These are phyloP conservation scores for Cheiracanthium punctorium DNA, from an alignment of 2,888 invertebrate genomes.

Conservation along the genomic window DNA sequence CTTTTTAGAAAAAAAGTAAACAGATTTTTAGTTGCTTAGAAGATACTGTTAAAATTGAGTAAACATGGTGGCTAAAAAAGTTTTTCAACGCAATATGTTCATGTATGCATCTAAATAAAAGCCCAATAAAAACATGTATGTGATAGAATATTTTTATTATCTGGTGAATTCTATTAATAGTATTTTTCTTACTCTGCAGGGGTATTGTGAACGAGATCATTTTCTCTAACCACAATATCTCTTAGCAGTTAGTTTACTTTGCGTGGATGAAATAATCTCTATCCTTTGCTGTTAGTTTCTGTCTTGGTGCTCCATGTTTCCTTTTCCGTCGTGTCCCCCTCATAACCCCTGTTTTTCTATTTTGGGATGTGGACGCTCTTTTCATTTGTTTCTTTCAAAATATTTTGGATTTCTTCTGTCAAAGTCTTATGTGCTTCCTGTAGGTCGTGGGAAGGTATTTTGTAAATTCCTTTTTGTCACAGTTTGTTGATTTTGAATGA, in stretches of 20 bases:
- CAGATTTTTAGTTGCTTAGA: too few species aligned
- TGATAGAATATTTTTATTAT: too few species aligned
- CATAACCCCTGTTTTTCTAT: not conserved
- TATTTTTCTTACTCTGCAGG: too few species aligned
- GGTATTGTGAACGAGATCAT: not conserved
- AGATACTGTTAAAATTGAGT: too few species aligned
- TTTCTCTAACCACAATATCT: not conserved
- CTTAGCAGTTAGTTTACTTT: not conserved
- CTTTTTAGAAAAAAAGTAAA: too few species aligned
- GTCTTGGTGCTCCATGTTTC: not conserved
- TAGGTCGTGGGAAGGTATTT: not conserved
- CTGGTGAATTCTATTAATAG: not conserved
- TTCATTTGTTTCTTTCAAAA: conserved; percentile 5
- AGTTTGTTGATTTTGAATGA: too few species aligned
- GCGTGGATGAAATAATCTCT: not conserved
- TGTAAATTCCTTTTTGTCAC: too few species aligned
- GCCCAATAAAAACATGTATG: too few species aligned
- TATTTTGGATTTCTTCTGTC: not conserved
- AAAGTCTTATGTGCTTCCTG: not conserved
- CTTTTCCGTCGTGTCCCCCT: not conserved
- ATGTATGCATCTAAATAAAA: too few species aligned
- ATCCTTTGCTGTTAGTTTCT: not conserved
- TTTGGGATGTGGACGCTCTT: not conserved
- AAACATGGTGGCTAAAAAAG: too few species aligned
- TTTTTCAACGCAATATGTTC: too few species aligned